A percentile compares a stretch with the other conserved stretches of the same genome.
phyloP scores from a whole-genome alignment of 2,888 invertebrate genomes.

The Acleris holmiana region DNA sequence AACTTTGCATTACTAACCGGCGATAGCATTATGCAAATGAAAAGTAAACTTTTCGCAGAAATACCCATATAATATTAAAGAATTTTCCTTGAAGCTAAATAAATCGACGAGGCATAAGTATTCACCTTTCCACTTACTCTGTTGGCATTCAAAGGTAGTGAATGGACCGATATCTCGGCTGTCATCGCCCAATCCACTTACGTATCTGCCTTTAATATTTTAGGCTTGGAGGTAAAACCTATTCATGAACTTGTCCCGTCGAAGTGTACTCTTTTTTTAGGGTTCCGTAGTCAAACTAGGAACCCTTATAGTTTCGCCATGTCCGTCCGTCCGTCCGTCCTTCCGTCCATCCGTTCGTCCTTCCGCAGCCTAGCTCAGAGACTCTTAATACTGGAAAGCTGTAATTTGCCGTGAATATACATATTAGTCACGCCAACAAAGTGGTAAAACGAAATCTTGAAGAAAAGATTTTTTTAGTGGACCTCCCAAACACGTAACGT shows the following conservation, averaged over 20 bases:
- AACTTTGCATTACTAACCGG: constrained; percentile 11
- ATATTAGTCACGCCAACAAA: too few species aligned
- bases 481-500: too few species aligned
- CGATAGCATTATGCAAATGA: constrained; percentile 17
- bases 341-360: too few species aligned
- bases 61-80: neutral
- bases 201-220: constrained; percentile 24
- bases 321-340: too few species aligned
- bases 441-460: too few species aligned
- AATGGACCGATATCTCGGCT: constrained; percentile 29
- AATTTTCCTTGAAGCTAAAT: constrained; percentile 10
- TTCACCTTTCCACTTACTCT: constrained; percentile 23
- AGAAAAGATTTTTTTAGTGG: too few species aligned
- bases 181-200: constrained; percentile 29
- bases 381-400: too few species aligned
- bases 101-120: constrained; percentile 11
- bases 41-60: constrained; percentile 23
- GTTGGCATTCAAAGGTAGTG: constrained; percentile 26
- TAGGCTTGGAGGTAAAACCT: constrained; percentile 32
- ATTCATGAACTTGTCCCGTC: constrained; percentile 44
- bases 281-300: too few species aligned
- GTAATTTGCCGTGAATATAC: too few species aligned
- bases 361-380: too few species aligned
- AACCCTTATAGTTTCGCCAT: too few species aligned
- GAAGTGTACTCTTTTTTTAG: too few species aligned